Percentiles rank a stretch among this genome's conserved stretches.
These are phyloP conservation scores for Plusia festucae DNA, from an alignment of 2,888 invertebrate species.

Conservation along the genomic window DNA sequence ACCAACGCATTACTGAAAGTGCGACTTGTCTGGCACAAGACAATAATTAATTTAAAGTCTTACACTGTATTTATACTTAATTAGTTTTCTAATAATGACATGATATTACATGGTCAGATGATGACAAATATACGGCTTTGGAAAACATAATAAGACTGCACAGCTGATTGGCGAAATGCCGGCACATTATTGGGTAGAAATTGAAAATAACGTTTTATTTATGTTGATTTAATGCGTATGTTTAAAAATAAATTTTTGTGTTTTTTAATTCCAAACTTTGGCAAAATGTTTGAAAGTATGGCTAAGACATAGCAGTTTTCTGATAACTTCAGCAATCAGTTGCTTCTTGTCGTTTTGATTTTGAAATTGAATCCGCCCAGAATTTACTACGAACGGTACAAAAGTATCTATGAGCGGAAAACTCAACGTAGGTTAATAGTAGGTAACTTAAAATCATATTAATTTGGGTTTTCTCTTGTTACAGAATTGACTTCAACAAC, in stretches of 20 bases:
- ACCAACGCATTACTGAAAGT: slow-evolving; percentile 4
- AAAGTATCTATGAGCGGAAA: no score
- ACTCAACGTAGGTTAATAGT: background rate
- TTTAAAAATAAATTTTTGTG: background rate
- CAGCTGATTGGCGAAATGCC: slow-evolving; percentile 3
- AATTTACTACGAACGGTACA: no score
- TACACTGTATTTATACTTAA: slow-evolving; percentile 16
- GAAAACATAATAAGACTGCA: slow-evolving; percentile 14
- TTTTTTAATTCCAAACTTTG: no score
- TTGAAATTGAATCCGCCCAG: no score
- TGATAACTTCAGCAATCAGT: no score
- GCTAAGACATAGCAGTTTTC: no score
- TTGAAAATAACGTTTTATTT: background rate
- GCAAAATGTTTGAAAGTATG: no score
- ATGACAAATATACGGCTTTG: slow-evolving; percentile 16
- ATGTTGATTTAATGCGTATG: background rate
- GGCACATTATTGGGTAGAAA: background rate
- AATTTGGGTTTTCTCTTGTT: slow-evolving; percentile 71
- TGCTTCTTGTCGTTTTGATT: no score
- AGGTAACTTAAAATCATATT: no score
- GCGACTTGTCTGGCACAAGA: slow-evolving; percentile 22
- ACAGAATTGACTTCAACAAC: slow-evolving; percentile 94
- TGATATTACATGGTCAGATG: slow-evolving; percentile 14
- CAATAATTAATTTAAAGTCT: slow-evolving; percentile 25
- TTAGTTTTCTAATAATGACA: slow-evolving; percentile 10